Percentiles rank a stretch among this genome's conserved stretches.
phyloP scores from a whole-genome alignment of 1,140 invertebrate genomes.

The Campoletis sonorensis region DNA sequence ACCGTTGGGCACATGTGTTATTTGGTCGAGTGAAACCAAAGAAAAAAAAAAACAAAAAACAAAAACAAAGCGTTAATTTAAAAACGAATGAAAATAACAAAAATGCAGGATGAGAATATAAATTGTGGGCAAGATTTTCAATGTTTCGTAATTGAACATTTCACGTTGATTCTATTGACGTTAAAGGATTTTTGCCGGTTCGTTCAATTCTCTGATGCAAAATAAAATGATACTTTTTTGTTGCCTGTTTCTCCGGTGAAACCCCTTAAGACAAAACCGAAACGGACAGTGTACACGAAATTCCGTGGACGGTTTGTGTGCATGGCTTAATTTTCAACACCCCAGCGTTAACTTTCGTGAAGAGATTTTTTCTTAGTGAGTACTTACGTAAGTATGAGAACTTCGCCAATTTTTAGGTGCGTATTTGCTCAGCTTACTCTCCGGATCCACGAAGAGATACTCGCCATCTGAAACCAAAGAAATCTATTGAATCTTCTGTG shows the following conservation, averaged over 20 bases:
- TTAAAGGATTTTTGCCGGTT: no score
- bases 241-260: no score
- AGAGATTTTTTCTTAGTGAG: background rate
- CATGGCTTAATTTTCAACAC: no score
- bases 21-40: constrained; percentile 9
- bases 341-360: background rate
- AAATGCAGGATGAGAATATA: no score
- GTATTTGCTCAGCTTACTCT: constrained; percentile 96
- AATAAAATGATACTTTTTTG: no score
- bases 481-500: constrained; percentile 49
- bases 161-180: no score
- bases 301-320: no score
- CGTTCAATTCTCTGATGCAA: no score
- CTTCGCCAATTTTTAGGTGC: constrained; percentile 96
- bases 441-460: constrained; percentile 95
- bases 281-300: background rate
- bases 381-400: constrained; percentile 92
- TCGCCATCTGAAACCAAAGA: constrained; percentile 86
- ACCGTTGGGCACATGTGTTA: constrained; percentile 33
- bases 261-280: background rate
- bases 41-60: background rate
- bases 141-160: no score
- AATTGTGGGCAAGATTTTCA: background rate
- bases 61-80: no score
- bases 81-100: no score